These are phyloP conservation scores for Rhaphigaster nebulosa DNA, from an alignment of 2,888 invertebrate species.

Conservation along the genomic window DNA sequence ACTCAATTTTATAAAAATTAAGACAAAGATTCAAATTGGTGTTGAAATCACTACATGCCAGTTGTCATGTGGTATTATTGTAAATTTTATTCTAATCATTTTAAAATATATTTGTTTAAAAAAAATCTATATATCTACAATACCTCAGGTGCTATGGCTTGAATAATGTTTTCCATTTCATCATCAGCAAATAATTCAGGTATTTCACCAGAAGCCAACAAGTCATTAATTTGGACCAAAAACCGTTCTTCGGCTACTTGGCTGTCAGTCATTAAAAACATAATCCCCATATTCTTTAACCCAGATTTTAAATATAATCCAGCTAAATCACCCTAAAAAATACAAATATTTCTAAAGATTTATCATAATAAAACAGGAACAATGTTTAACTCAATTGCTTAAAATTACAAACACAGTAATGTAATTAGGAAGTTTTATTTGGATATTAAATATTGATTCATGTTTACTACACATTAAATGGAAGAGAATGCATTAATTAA, in stretches of 20 bases:
- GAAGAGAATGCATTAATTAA: no score
- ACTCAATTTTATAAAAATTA: no score
- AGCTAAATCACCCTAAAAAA: slow-evolving; percentile 73
- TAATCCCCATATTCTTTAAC: slow-evolving; percentile 84
- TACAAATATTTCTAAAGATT: neutral
- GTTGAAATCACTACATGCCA: no score
- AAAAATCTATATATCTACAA: no score
- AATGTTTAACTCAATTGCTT: neutral
- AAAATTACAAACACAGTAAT: no score
- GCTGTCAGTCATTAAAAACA: slow-evolving; percentile 94
- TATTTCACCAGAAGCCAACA: slow-evolving; percentile 94
- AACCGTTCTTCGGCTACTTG: slow-evolving; percentile 93
- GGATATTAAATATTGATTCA: no score
- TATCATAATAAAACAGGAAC: neutral
- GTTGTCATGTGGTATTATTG: no score
- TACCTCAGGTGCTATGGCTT: slow-evolving; percentile 81
- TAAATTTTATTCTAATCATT: no score
- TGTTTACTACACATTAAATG: no score
- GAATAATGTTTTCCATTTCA: slow-evolving; percentile 88
- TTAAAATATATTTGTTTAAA: no score
- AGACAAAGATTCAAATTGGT: no score
- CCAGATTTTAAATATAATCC: slow-evolving; percentile 89
- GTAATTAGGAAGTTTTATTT: no score
- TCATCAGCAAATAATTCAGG: slow-evolving; percentile 92
- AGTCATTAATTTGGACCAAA: slow-evolving; percentile 91